Evolutionary conservation across 2,113 vertebrate genomes (phyloP).

Genomic region (Gallinago undulata): DNA sequence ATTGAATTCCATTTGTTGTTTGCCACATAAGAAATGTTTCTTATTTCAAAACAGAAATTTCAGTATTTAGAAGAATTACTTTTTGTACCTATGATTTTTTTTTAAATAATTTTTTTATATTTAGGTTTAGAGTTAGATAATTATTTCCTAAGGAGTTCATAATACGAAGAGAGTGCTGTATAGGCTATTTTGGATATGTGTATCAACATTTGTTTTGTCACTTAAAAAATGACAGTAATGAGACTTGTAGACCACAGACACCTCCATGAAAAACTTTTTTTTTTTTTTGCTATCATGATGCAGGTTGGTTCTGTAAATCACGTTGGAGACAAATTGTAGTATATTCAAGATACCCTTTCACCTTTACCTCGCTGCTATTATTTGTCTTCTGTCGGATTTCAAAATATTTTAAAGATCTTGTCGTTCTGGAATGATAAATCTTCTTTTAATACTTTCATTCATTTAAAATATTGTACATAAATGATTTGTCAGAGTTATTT

Average conservation of each 20-base stretch:
- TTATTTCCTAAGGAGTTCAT: neutral
- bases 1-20: neutral
- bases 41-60: neutral
- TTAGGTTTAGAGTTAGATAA: neutral
- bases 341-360: slow-evolving; percentile 36
- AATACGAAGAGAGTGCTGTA: neutral
- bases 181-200: neutral
- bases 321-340: slow-evolving; percentile 14
- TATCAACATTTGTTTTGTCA: neutral
- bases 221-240: slow-evolving; percentile 30
- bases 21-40: neutral
- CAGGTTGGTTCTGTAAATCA: slow-evolving; percentile 41
- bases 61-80: neutral
- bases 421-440: neutral
- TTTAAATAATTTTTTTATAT: neutral
- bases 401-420: slow-evolving; percentile 13
- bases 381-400: slow-evolving; percentile 44
- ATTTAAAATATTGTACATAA: neutral
- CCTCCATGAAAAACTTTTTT: neutral
- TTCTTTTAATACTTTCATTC: neutral
- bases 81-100: neutral
- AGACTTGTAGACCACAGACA: slow-evolving; percentile 27
- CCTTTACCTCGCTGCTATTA: slow-evolving; percentile 7
- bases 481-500: neutral
- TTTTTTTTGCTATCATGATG: neutral